Percentiles rank a stretch among this genome's conserved stretches.
Conservation (phyloP, 2,113 vertebrate genomes). For the Coptodon rendalli region DNA sequence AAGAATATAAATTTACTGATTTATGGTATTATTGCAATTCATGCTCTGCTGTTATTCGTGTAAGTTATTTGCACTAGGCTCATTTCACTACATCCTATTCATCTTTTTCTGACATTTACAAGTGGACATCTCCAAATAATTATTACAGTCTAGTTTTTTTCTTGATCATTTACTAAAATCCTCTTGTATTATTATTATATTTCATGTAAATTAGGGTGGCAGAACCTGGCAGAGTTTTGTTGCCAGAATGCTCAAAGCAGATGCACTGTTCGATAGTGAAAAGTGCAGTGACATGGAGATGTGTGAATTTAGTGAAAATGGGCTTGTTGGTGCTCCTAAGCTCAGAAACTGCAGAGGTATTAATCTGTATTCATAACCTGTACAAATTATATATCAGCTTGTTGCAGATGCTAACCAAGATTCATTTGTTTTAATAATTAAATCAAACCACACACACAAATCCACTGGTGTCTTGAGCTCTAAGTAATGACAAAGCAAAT, state of each 20-base stretch:
- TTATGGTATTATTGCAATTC: background rate
- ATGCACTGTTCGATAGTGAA: accelerated
- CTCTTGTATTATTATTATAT: background rate
- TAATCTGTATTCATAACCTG: background rate
- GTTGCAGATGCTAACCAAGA: background rate
- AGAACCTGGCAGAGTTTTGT: background rate
- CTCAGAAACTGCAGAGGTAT: accelerated
- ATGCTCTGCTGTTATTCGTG: accelerated
- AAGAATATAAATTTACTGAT: background rate
- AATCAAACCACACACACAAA: background rate
- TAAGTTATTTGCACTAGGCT: background rate
- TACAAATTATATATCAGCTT: background rate
- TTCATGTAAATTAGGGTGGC: background rate
- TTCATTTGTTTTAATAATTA: background rate
- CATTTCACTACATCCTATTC: background rate
- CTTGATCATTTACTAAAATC: background rate
- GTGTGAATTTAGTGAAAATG: background rate
- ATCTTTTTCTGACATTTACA: background rate
- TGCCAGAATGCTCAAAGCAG: background rate
- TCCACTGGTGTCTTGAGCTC: background rate
- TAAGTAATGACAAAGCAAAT: background rate
- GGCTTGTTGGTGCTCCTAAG: background rate
- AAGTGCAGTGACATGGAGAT: background rate
- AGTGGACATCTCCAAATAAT: background rate
- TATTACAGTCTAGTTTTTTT: background rate